Conservation (phyloP, 2,888 invertebrate species). For the Lepeophtheirus nordmannii region DNA sequence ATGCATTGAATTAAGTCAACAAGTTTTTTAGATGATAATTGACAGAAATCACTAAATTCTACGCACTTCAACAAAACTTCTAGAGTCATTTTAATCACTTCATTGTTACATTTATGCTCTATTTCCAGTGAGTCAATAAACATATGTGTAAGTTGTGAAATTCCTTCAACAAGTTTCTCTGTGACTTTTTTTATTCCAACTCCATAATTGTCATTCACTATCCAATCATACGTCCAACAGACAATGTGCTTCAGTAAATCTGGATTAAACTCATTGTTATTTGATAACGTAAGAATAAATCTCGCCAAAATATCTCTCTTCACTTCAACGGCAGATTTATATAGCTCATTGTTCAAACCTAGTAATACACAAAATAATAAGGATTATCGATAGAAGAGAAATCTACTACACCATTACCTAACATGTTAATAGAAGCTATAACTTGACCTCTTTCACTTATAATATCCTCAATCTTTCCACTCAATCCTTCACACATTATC, state of each 20-base stretch:
- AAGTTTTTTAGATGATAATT: slow-evolving; percentile 45
- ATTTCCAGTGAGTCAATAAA: slow-evolving; percentile 42
- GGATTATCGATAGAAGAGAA: no score
- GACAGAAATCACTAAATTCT: slow-evolving; percentile 41
- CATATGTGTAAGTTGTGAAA: slow-evolving; percentile 41
- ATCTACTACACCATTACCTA: no score
- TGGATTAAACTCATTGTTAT: slow-evolving; percentile 31
- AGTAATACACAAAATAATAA: slow-evolving; percentile 28
- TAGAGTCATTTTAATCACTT: slow-evolving; percentile 38
- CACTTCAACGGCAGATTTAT: slow-evolving; percentile 42
- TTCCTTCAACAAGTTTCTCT: slow-evolving; percentile 42
- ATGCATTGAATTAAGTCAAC: slow-evolving; percentile 45
- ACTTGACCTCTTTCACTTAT: slow-evolving; percentile 46
- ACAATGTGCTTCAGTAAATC: slow-evolving; percentile 35
- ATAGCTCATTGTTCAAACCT: slow-evolving; percentile 42
- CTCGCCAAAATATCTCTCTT: slow-evolving; percentile 44
- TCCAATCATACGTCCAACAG: slow-evolving; percentile 44
- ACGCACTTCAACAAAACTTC: slow-evolving; percentile 38
- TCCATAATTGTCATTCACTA: slow-evolving; percentile 40
- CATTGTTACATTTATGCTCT: slow-evolving; percentile 29
- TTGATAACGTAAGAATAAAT: slow-evolving; percentile 41
- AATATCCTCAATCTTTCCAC: slow-evolving; percentile 40
- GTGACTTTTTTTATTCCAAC: slow-evolving; percentile 41
- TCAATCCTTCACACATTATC: slow-evolving; percentile 46
- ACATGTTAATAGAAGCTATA: slow-evolving; percentile 43